Conservation (phyloP, 2,797 vertebrate genomes). For the Valencia hispanica region DNA sequence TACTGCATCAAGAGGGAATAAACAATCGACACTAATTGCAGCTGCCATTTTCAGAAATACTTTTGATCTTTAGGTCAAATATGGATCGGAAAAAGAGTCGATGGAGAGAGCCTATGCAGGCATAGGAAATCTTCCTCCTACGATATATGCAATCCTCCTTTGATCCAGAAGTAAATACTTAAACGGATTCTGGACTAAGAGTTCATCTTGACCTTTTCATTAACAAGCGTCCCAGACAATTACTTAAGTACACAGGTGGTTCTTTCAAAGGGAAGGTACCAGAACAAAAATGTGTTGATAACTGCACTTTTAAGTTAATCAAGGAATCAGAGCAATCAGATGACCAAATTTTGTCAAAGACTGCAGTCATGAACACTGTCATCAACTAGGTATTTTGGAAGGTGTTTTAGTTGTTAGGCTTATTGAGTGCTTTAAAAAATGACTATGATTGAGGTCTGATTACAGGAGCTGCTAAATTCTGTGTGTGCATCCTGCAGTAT, state of each 20-base stretch:
- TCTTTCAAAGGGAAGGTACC: background rate
- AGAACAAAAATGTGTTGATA: background rate
- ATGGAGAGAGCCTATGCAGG: slow-evolving; percentile 3
- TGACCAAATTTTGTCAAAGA: background rate
- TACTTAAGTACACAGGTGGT: background rate
- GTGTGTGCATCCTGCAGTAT: background rate
- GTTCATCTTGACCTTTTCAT: slow-evolving; percentile 3
- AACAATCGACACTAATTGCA: slow-evolving; percentile 30
- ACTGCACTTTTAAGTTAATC: background rate
- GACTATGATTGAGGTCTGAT: background rate
- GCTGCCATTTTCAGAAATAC: slow-evolving; percentile 40
- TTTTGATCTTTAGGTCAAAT: slow-evolving; percentile 52
- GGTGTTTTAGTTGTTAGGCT: background rate
- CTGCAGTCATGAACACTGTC: background rate
- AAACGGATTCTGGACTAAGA: background rate
- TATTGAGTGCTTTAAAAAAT: background rate
- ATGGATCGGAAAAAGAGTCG: slow-evolving; percentile 42
- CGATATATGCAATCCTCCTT: background rate
- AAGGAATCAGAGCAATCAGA: background rate
- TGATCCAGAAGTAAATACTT: slow-evolving; percentile 22
- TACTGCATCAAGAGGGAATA: slow-evolving; percentile 26
- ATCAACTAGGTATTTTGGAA: background rate
- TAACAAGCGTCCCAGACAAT: background rate
- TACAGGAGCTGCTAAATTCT: background rate
- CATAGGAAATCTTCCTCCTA: background rate